Conservation (phyloP, 2,888 invertebrate species). For the Dasypogon diadema region DNA sequence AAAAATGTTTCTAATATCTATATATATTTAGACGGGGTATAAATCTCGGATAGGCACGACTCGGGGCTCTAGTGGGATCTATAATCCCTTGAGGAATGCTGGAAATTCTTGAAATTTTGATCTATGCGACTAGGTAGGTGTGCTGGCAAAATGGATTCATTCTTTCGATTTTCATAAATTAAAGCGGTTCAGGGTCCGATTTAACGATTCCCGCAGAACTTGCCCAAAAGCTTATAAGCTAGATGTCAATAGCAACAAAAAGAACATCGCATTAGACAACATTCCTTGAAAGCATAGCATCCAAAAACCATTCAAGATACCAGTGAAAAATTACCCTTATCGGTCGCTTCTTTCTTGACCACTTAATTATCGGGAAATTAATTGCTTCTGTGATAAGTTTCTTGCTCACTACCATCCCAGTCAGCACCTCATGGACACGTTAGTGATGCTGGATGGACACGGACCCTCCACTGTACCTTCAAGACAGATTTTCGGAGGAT, state of each 20-base stretch:
- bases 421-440: neutral
- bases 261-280: no score
- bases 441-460: slow-evolving; percentile 9
- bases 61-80: neutral
- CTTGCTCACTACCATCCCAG: slow-evolving; percentile 17
- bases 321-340: slow-evolving; percentile 52
- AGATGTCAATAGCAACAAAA: no score
- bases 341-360: slow-evolving; percentile 49
- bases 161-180: neutral
- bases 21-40: slow-evolving; percentile 17
- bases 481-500: slow-evolving; percentile 13
- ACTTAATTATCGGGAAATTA: slow-evolving; percentile 54
- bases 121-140: neutral
- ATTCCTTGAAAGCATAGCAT: neutral
- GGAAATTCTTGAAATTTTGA: slow-evolving; percentile 35
- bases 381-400: slow-evolving; percentile 52
- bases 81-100: slow-evolving; percentile 42
- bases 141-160: neutral
- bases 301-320: neutral
- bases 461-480: neutral
- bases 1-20: neutral
- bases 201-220: no score
- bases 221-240: no score
- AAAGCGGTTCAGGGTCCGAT: neutral
- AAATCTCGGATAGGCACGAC: slow-evolving; percentile 10